Base-by-base conservation (phyloP, 2,888 invertebrate genomes). In the Esperia sulphurella region DNA sequence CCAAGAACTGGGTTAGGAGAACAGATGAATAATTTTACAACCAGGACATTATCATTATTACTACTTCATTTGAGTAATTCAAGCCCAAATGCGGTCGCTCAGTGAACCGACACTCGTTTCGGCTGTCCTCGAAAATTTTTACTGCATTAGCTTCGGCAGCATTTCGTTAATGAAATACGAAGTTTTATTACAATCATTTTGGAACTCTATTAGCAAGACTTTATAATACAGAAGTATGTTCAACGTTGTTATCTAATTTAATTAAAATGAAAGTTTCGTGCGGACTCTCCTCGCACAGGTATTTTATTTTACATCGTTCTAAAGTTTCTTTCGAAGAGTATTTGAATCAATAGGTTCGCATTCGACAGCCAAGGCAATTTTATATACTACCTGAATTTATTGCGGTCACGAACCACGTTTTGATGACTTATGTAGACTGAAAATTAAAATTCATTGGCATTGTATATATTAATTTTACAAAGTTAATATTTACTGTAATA, bases 31-130 rank as follows among this genome's bases (percentile, higher is more conserved):
- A 53, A 50, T 55, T 57, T 54, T 52, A 56, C 45, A 43, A 39
- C 28, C 41, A 30, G 31, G 39, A 48, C 48, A 51, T 58, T 54
- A 52, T 50, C 54, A 52, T 55, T 50, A 56, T 55, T 45, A 49
- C 39, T 37, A 40, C 51, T 53, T 52, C 42, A 49, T 50, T 58
- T 53, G 45, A 48, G 42, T 51, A 35, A 48, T 39, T 42, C 14
- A 9, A 21, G 31, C 30, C 29, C 28, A 41, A 45, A 41, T 29
- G 10, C 30, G 28, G 30, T 12, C 43, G 13, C 13, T 30, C 30
- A 14, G 31, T 43, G 31, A 31, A 35, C 21, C 35, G n/a, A 30
- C 29, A 29, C 38, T 38, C 38, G 40, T 38, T 14, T 30, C 33
- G 38, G 30, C 12, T 8, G 29, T 28, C 37, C 39, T 42, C 44